Base-by-base conservation (phyloP, 1,140 invertebrate species). In the Apis cerana region DNA sequence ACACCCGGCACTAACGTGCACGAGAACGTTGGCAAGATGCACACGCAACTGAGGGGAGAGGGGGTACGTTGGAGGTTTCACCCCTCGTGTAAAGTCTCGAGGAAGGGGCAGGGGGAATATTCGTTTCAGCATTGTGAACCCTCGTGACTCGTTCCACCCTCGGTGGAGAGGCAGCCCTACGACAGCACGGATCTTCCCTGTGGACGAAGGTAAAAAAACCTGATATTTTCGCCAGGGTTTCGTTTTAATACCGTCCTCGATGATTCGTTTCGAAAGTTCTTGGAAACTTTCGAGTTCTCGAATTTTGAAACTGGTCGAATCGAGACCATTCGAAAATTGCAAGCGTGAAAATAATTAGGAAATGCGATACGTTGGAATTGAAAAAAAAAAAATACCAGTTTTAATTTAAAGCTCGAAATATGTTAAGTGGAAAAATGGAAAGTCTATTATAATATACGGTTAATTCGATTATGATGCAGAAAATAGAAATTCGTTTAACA, bases 81-180 rank as follows among this genome's bases (percentile, higher is more conserved):
- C 85, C 89, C 89, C 82, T 89, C 86, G 68, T 74, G 27, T 77
- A 83, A 83, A 84, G 83, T 82, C 82, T 33, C 33, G 7, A 15
- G 69, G 67, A 67, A 17, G 54, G 12, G 54, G n/a, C n/a, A 56
- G 82, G 43, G 86, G 79, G 87, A 71, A 84, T 87, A 81, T 87
- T 82, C 88, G 76, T 84, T 89, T 86, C 68, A 64, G 64, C 76
- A 87, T 89, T 90, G 85, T 87, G 75, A 64, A 65, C 82, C 84
- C 80, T 82, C 65, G 58, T 64, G 77, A 85, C 85, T 85, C 82
- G 74, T 33, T 82, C 78, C 78, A 89, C 82, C 85, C 88, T 86
- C 71, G 77, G 72, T 79, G 61, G 5, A 68, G 75, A 74, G 65
- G 4, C 69, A 84, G 48, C 75, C 78, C 83, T 54, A 86, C n/a